Conservation (phyloP, 2,797 vertebrate genomes). For the Xerus rutilus region DNA sequence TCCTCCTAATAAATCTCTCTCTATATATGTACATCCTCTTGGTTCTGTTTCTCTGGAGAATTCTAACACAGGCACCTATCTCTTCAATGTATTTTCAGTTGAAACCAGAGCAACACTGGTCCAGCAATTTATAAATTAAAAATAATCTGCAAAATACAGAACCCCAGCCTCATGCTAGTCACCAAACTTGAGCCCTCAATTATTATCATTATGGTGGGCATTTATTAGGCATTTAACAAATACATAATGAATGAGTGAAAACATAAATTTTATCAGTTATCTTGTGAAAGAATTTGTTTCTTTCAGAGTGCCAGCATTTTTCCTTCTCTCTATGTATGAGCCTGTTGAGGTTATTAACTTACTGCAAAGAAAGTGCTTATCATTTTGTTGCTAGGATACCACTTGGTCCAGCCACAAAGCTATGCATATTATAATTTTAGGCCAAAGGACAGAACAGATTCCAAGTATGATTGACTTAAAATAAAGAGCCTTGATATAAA, state of each 20-base stretch:
- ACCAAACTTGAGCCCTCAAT: background rate
- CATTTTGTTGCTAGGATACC: constrained; percentile 72
- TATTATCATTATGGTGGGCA: background rate
- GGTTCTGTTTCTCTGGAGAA: background rate
- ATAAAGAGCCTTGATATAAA: background rate
- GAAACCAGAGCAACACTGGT: background rate
- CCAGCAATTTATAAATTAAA: background rate
- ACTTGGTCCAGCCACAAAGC: background rate
- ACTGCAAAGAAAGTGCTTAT: constrained; percentile 46
- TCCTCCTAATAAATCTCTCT: background rate
- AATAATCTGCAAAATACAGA: background rate
- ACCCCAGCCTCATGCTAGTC: too few relatives aligned
- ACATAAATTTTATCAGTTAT: background rate
- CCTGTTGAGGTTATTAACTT: constrained; percentile 36
- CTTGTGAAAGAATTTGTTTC: constrained; percentile 4
- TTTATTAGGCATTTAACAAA: background rate
- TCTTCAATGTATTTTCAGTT: background rate
- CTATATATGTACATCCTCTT: background rate
- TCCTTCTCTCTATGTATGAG: background rate
- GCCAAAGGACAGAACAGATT: background rate
- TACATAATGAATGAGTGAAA: background rate
- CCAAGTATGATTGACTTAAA: background rate
- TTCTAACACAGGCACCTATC: background rate
- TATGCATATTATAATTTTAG: constrained; percentile 16
- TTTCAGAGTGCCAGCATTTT: background rate